These are phyloP conservation scores for Steinernema khuongi DNA, from an alignment of 1,140 invertebrate species.

Conservation along the genomic window DNA sequence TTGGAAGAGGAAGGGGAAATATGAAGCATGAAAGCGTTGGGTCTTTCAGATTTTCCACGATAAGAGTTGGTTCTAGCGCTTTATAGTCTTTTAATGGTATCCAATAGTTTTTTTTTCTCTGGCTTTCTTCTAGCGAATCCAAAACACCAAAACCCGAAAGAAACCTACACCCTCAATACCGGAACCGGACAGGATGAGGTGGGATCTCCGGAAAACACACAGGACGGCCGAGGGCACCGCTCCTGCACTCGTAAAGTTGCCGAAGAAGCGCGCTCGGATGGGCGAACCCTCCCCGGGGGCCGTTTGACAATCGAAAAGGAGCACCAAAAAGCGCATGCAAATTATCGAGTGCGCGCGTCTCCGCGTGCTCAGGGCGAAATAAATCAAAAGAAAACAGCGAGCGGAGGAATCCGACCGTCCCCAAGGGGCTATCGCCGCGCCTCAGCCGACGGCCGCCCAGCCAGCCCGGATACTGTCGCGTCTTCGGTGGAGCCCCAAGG, in stretches of 20 bases:
- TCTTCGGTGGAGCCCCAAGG: background rate
- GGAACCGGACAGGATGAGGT: no score
- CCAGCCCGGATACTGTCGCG: background rate
- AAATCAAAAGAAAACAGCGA: constrained; percentile 15
- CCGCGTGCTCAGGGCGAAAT: constrained; percentile 11
- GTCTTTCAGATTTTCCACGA: no score
- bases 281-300: constrained; percentile 11
- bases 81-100: no score
- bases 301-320: constrained; percentile 15
- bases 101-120: no score
- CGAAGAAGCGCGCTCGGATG: background rate
- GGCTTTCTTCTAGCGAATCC: no score
- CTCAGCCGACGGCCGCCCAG: background rate
- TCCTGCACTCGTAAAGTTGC: background rate
- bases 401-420: background rate
- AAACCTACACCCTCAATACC: no score
- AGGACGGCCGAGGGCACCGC: background rate
- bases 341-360: constrained; percentile 14
- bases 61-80: no score
- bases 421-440: background rate
- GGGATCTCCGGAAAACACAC: background rate
- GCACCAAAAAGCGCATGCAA: constrained; percentile 12
- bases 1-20: no score
- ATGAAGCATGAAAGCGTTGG: no score
- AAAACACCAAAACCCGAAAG: no score